phyloP scores from a whole-genome alignment of 1,140 invertebrate species.

The Drosophila pruinosa region DNA sequence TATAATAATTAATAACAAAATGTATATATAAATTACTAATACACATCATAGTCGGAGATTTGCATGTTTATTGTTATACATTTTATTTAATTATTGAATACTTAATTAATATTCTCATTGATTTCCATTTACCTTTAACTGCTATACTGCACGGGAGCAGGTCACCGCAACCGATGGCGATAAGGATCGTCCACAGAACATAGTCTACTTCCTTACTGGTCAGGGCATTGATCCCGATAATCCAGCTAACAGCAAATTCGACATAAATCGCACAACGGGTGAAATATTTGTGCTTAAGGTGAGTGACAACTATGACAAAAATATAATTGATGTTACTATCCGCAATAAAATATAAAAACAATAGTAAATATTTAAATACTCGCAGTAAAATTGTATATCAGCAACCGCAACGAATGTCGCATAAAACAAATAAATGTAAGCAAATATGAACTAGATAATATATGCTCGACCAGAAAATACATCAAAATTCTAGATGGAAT shows the following conservation, averaged over 20 bases:
- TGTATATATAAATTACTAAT: background rate
- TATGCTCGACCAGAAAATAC: background rate
- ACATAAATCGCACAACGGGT: slow-evolving; percentile 96
- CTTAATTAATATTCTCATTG: slow-evolving; percentile 11
- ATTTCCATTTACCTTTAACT: slow-evolving; percentile 5
- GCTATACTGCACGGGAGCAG: slow-evolving; percentile 84
- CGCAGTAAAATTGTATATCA: slow-evolving; percentile 66
- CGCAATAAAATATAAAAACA: background rate
- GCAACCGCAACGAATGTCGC: slow-evolving; percentile 23
- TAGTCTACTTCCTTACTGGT: slow-evolving; percentile 98
- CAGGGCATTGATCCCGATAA: slow-evolving; percentile 98
- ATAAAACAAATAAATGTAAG: slow-evolving; percentile 37
- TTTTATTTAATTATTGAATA: background rate
- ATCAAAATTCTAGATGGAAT: too few species aligned
- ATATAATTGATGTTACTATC: slow-evolving; percentile 2
- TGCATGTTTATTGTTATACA: background rate
- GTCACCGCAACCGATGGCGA: slow-evolving; percentile 97
- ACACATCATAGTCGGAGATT: slow-evolving; percentile 1
- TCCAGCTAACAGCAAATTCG: slow-evolving; percentile 97
- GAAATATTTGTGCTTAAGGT: slow-evolving; percentile 97
- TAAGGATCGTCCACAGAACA: slow-evolving; percentile 96
- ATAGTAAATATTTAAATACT: slow-evolving; percentile 53
- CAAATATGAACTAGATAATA: background rate
- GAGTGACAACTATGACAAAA: slow-evolving; percentile 58
- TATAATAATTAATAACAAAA: background rate